Base-by-base conservation (phyloP, 2,797 vertebrate species). In the Poeciliopsis turneri region DNA sequence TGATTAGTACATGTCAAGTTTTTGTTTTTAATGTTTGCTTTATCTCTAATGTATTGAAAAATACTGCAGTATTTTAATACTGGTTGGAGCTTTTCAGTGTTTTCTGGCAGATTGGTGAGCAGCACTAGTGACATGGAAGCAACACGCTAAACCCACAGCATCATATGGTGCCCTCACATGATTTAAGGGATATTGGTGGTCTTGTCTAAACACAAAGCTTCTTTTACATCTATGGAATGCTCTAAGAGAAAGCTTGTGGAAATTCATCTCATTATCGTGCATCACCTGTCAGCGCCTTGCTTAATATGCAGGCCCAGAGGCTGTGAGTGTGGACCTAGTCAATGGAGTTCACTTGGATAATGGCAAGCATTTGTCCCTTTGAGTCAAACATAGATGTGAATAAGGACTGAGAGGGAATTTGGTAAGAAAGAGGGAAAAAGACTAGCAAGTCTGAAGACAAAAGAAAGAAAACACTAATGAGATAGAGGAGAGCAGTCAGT, bases 401-500 rank as follows among this genome's bases (percentile, higher is more conserved):
- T 84, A 55, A 79, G 45, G 78, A 81, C 76, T 82, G 77, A 66
- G 57, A 83, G 78, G 78, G 74, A 89, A 85, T 78, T 70, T 69
- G 75, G 82, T 78, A 77, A 85, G 86, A 75, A 76, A 79, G 53
- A 59, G 76, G 28, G 41, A 0, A 69, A 83, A 82, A 43, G 49
- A 77, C 72, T 82, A 46, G 84, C 78, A 86, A 69, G 23, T 69
- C 12, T 69, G 66, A 45, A 45, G 66, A 69, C 66, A 69, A 69
- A n/a, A 78, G 81, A 87, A 78, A 86, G 68, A 83, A 76, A 81
- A 81, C 77, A 51, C 84, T 91, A 92, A 92, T 91, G 90, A 92
- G 85, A 83, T 83, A 86, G 86, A 86, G 77, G 85, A 92, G 87
- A 89, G 90, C 86, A 90, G 92, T 94, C 85, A 90, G 92, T 91